A percentile compares a stretch with the other conserved stretches of the same genome.
Evolutionary conservation across 2,113 vertebrate species (phyloP).

Genomic region (Phocoena phocoena): DNA sequence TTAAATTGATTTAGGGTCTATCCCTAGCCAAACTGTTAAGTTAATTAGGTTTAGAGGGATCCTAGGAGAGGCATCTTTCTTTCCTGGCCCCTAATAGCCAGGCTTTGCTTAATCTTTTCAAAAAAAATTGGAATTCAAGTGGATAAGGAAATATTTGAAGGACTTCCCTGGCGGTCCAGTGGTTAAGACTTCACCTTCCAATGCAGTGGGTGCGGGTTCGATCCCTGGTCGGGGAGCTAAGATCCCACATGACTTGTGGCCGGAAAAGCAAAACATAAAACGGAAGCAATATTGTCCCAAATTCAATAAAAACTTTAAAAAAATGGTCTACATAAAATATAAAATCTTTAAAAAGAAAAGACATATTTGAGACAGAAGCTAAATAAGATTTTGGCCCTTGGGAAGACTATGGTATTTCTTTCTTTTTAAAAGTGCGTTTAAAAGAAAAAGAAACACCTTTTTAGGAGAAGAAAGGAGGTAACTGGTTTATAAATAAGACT

Average conservation of each 20-base stretch:
- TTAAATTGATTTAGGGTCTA: background rate
- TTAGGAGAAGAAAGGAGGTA: background rate
- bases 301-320: too few species aligned
- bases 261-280: too few species aligned
- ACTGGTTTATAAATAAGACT: slow-evolving; percentile 39
- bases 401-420: background rate
- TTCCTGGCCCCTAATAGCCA: background rate
- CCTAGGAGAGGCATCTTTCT: background rate
- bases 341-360: too few species aligned
- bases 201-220: too few species aligned
- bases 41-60: background rate
- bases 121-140: slow-evolving; percentile 30
- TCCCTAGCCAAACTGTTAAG: background rate
- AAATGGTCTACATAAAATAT: too few species aligned
- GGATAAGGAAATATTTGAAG: background rate
- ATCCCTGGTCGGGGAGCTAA: too few species aligned
- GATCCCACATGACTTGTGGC: too few species aligned
- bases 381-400: background rate
- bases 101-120: background rate
- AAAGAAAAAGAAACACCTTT: background rate
- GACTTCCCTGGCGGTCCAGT: too few species aligned
- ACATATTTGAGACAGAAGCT: background rate
- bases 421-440: background rate
- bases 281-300: too few species aligned
- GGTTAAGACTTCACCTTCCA: too few species aligned